Evolutionary conservation across 1,140 invertebrate species (phyloP).

Genomic region (Bombus soroeensis): DNA sequence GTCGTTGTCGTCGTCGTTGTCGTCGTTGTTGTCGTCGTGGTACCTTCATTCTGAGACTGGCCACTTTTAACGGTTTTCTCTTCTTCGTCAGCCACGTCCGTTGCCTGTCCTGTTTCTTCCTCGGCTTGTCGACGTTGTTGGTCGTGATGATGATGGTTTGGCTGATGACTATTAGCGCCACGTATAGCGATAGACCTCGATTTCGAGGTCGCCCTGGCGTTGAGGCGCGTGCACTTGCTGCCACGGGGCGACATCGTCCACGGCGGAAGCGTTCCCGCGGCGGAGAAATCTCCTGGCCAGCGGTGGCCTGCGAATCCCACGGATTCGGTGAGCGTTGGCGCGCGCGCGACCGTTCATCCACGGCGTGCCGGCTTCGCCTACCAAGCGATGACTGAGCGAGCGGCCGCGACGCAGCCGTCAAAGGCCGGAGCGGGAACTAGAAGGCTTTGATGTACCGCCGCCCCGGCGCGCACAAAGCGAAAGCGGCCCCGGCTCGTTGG

Average conservation of each 20-base stretch:
- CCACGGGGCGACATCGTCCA: conserved; percentile 66
- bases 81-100: conserved; percentile 32
- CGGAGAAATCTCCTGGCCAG: conserved; percentile 7
- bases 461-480: conserved; percentile 81
- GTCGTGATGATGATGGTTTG: background rate
- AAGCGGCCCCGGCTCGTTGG: conserved; percentile 78
- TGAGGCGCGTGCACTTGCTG: conserved; percentile 68
- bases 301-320: conserved; percentile 34
- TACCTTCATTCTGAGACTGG: conserved; percentile 8
- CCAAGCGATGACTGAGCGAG: conserved; percentile 81
- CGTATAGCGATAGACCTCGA: background rate
- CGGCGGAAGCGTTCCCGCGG: background rate
- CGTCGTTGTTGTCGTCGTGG: conserved; percentile 6
- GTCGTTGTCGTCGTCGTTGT: conserved; percentile 21
- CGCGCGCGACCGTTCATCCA: conserved; percentile 67
- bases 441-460: conserved; percentile 82
- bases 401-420: conserved; percentile 80
- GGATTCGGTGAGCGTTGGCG: conserved; percentile 54
- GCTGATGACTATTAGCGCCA: conserved; percentile 23
- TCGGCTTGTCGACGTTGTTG: background rate
- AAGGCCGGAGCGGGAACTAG: conserved; percentile 80
- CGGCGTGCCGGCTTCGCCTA: conserved; percentile 75
- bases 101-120: conserved; percentile 9
- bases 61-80: background rate
- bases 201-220: conserved; percentile 44